phyloP scores from a whole-genome alignment of 2,888 invertebrate species.

The Charanyca ferruginea region DNA sequence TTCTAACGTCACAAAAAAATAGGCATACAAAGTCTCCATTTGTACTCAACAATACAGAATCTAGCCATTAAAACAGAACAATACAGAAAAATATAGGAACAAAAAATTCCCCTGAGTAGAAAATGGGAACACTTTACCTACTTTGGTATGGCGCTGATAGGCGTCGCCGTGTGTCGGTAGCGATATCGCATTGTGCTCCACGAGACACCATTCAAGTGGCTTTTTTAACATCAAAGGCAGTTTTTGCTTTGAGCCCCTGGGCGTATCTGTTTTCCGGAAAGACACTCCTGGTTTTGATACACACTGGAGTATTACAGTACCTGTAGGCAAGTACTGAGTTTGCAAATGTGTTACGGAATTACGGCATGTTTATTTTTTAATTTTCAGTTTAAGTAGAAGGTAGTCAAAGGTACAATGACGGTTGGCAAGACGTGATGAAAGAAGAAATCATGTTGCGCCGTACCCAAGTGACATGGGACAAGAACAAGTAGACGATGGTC shows the following conservation, averaged over 20 bases:
- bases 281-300: conserved; percentile 55
- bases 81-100: conserved; percentile 47
- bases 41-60: conserved; percentile 51
- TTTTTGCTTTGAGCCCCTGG: conserved; percentile 71
- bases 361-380: neutral
- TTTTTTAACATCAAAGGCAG: conserved; percentile 82
- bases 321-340: neutral
- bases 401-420: no score
- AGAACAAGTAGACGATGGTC: no score
- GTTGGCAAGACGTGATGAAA: no score
- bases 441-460: no score
- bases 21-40: conserved; percentile 38
- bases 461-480: no score
- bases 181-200: conserved; percentile 71
- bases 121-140: conserved; percentile 64
- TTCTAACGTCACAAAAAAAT: conserved; percentile 37
- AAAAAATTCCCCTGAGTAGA: conserved; percentile 55
- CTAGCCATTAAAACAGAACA: conserved; percentile 55
- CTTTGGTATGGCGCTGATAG: conserved; percentile 59
- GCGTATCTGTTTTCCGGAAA: conserved; percentile 56
- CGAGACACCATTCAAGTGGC: conserved; percentile 79
- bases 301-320: conserved; percentile 13
- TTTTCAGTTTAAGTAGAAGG: no score
- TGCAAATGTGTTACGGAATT: neutral
- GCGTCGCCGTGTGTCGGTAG: conserved; percentile 51